Base-by-base conservation (phyloP, 2,113 vertebrate genomes). In the Pomatostomus ruficeps region DNA sequence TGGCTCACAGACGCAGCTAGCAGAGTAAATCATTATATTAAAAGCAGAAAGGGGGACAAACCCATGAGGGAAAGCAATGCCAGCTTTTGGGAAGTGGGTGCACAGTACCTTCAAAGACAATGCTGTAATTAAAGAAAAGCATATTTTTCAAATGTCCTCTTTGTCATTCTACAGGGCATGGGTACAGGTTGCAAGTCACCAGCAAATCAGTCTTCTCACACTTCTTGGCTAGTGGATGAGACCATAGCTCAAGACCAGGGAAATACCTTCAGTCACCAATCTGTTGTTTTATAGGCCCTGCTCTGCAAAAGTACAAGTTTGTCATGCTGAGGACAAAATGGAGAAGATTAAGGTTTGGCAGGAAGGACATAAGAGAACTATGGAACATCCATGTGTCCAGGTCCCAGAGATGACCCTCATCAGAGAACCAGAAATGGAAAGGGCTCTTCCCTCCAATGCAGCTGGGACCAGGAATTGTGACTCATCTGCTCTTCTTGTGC, bases 381-480 rank as follows among this genome's bases (percentile, higher is more conserved):
- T 76, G 28, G 38, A 85, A 45, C 31, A 40, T 17, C 33, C 35
- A 31, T 14, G 14, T 42, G 38, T 46, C 23, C 19, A 52, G 0
- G 12, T 93, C 57, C 52, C 31, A 28, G 38, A 77, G 40, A 31
- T 0, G 1, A 61, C 36, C 68, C 67, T 52, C 31, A 33, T 15
- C 23, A 24, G 21, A 19, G 68, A 42, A 31, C 16, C 9, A 29
- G 40, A 76, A 80, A 42, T 10, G 16, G 51, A 67, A 38, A 52
- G 10, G 43, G 48, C 0, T 3, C 38, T 51, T 79, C 36, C 23
- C n/a, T 83, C 10, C 68, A 66, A 23, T 12, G 43, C 58, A 62
- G 23, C 0, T 2, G 51, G 33, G 29, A 52, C 20, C 1, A 3
- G 21, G 35, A 33, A 46, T 9, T 55, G 28, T 0, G 2, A 35